Base-by-base conservation (phyloP, 2,888 invertebrate genomes). In the Lycophotia porphyrea region DNA sequence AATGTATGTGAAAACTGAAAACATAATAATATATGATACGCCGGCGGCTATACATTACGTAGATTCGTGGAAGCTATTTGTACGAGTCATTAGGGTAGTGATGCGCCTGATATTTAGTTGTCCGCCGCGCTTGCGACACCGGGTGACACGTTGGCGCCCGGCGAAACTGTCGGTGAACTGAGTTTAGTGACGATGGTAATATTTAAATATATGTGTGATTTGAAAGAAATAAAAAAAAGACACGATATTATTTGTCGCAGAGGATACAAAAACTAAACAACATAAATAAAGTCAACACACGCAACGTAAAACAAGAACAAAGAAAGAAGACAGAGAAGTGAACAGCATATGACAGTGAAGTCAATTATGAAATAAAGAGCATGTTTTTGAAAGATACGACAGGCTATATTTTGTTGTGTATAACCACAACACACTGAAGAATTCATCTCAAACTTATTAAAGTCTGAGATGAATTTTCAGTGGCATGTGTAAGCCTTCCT, bases 71-170 rank as follows among this genome's bases (percentile, higher is more conserved):
- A 84, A 90, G 88, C 88, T 89, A 92, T 94, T 93, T 91, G 93
- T 92, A 88, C 84, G 84, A 92, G 91, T 93, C 94, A 94, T 95
- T 94, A 93, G 93, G 90, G 89, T 86, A 92, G 92, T 91, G 95
- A 95, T 95, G 95, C 92, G 92, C 90, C 90, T 94, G 94, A 95
- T 94, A 94, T 94, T 94, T 93, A 92, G 92, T 90, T 91, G 93
- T 90, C 92, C 91, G 89, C 83, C 80, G 88, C 82, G 88, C 89
- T 94, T 94, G 91, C 94, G 90, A 91, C 93, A 94, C 87, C 89
- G 84, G 88, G 91, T 92, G 93, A 94, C 94, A 94, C 93, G 93
- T 94, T 90, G 85, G 79, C 81, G 85, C 79, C 80, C 44, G 63
- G 1, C 15, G 34, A 70, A 78, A 84, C 71, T 61, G 66, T 69